Evolutionary conservation across 2,797 vertebrate genomes (phyloP).

Genomic region (Falco berigora): DNA sequence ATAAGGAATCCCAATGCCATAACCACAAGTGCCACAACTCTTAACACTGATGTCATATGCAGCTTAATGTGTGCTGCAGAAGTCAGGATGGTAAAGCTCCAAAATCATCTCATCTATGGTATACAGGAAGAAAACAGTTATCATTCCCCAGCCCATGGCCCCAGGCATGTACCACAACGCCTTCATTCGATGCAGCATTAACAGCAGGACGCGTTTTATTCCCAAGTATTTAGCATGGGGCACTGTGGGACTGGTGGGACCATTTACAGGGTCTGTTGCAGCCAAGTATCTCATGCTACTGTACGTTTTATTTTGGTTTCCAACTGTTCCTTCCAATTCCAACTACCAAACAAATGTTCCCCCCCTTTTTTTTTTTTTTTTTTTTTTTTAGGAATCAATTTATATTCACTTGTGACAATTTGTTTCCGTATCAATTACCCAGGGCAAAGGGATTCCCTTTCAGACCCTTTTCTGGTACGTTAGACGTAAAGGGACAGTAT

Average conservation of each 20-base stretch:
- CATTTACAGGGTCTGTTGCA: not conserved
- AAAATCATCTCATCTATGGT: not conserved
- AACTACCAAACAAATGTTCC: not conserved
- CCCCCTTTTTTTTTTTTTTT: too few species aligned
- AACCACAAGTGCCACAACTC: constrained; percentile 58
- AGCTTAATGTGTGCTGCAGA: not conserved
- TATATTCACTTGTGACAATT: not conserved
- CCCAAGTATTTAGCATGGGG: not conserved
- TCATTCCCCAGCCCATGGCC: not conserved
- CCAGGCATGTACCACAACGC: not conserved
- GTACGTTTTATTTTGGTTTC: not conserved
- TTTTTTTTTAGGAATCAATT: not conserved
- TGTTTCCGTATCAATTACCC: not conserved
- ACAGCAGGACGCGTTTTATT: not conserved
- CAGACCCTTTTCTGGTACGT: not conserved
- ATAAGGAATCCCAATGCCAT: constrained; percentile 40
- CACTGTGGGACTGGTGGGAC: not conserved
- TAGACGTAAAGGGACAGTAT: not conserved
- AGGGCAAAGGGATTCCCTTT: not conserved
- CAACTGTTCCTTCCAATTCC: not conserved
- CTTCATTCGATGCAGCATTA: not conserved
- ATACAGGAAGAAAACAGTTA: not conserved
- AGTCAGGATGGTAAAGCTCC: not conserved
- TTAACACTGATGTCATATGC: not conserved
- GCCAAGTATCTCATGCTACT: not conserved